Base-by-base conservation (phyloP, 1,140 invertebrate species). In the Calosoma granatense region DNA sequence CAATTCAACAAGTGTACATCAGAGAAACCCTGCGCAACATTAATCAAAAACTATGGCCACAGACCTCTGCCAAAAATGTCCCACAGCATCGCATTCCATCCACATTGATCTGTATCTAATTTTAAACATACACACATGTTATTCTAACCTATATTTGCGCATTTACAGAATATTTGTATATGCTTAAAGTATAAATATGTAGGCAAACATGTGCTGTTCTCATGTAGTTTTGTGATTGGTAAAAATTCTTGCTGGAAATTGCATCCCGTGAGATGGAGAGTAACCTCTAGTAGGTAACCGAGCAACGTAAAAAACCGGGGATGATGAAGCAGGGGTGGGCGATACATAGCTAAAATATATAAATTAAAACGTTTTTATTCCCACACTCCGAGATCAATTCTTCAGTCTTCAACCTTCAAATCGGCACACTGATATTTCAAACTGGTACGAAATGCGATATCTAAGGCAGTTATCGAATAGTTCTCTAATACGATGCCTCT, bases 281-380 rank as follows among this genome's bases (percentile, higher is more conserved):
- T n/a, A n/a, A n/a, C n/a, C n/a, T n/a, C n/a, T n/a, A n/a, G n/a
- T n/a, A 36, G 26, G 26, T n/a, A 36, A 36, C 26, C 26, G n/a
- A 36, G 26, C 6, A 6, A 36, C 26, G n/a, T 36, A 36, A 36
- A 36, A 36, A 36, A 36, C 26, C 26, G 17, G 41, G 41, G 6
- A 47, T 12, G 15, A 17, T 47, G 41, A 47, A 11, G 9, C 17
- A 47, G 41, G 41, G 41, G 41, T 47, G 41, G 41, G 41, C 41
- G 41, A 47, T 47, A 17, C 41, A 47, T 17, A 47, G 15, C 41
- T 17, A 47, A 47, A 47, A 47, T 12, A 47, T 47, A 47, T 47
- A 47, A 47, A 47, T 47, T 47, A 47, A 47, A 47, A 47, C 41
- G 41, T 47, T 47, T 47, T 47, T 47, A 47, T 47, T 47, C 41